Evolutionary conservation across 2,888 invertebrate genomes (phyloP).

Genomic region (Clostera curtula): DNA sequence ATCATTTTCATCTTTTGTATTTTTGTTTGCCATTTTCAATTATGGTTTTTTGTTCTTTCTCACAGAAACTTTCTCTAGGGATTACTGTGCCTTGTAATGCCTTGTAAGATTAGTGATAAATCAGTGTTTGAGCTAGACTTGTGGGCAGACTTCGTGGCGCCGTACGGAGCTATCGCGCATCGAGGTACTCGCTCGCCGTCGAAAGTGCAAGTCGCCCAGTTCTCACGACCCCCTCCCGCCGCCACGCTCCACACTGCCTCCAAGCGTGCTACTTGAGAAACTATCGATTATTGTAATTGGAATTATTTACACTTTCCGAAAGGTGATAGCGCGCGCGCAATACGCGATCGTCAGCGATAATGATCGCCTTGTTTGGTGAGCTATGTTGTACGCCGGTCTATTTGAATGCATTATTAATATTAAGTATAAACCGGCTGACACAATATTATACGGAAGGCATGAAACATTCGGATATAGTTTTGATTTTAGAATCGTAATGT

Average conservation of each 20-base stretch:
- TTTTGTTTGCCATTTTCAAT: conserved; percentile 20
- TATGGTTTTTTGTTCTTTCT: conserved; percentile 18
- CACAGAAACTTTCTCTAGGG: conserved; percentile 27
- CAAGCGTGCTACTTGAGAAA: conserved; percentile 35
- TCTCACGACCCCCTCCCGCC: conserved; percentile 53
- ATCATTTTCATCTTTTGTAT: conserved; percentile 34
- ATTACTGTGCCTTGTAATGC: conserved; percentile 21
- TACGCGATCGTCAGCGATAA: conserved; percentile 36
- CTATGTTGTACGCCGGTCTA: conserved; percentile 14
- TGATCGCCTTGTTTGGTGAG: conserved; percentile 34
- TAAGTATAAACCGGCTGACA: too few relatives aligned
- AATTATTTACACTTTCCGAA: conserved; percentile 57
- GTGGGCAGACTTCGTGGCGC: conserved; percentile 60
- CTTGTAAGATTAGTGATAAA: conserved; percentile 40
- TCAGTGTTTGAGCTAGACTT: conserved; percentile 39
- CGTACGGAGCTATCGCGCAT: conserved; percentile 38
- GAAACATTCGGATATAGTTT: too few relatives aligned
- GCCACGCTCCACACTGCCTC: conserved; percentile 26
- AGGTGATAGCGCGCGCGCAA: conserved; percentile 34
- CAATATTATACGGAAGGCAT: too few relatives aligned
- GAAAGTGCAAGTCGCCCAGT: conserved; percentile 71
- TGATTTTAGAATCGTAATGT: too few relatives aligned
- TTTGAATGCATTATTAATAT: too few relatives aligned
- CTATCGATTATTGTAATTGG: conserved; percentile 51
- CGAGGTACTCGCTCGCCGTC: conserved; percentile 44